Base-by-base conservation (phyloP, 2,888 invertebrate genomes). In the Epistrophe grossulariae region DNA sequence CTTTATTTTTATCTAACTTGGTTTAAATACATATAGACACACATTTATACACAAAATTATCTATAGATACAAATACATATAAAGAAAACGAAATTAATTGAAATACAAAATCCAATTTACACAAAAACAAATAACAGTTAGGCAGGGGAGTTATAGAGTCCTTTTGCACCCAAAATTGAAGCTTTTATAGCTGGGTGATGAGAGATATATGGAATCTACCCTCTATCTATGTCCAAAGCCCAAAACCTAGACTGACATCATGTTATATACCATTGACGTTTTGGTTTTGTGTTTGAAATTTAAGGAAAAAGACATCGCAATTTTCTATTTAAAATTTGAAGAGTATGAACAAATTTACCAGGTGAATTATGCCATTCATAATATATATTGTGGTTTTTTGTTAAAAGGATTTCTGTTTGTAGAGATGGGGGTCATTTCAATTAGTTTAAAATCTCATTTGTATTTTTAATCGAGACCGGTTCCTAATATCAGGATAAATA, bases 21-120 rank as follows among this genome's bases (percentile, higher is more conserved):
- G 52, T 70, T 52, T 55, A 15, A 15, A 38, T 24, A 28, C 4
- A 19, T 11, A 43, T 4, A 62, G 1, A 55, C 4, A 55, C 28
- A 7, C 13, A 13, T 6, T 6, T 0, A n/a, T 35, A 17, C n/a
- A 4, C 1, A 4, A n/a, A n/a, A n/a, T n/a, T n/a, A n/a, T n/a
- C n/a, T 13, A 31, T 4, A 66, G 1, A 4, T 13, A 17, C 17
- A 10, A 9, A 13, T n/a, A 48, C 6, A 4, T 66, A 55, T 17
- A 74, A 40, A 15, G 24, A 83, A 38, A 79, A 55, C 79, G 59
- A 73, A 84, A 84, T 84, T 84, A 84, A 84, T 84, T 84, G 84
- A 81, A 84, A 84, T 81, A 78, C 84, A 62, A 84, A 84, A 84
- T 81, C 68, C 77, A 84, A 81, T 84, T 84, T 84, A 70, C 81